Evolutionary conservation across 2,113 vertebrate genomes (phyloP).

Genomic region (Rattus norvegicus): GRCr8 NC_086019.1:10727501-10728000

Average conservation of each 20-base stretch:
- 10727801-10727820: neutral
- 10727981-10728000: neutral
- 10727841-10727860: neutral
- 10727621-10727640: neutral
- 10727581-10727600: neutral
- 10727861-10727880: neutral
- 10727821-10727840: neutral
- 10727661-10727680: constrained; percentile 15
- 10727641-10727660: neutral
- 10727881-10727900: neutral
- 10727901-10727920: neutral
- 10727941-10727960: neutral
- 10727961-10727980: constrained; percentile 24
- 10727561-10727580: neutral
- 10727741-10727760: neutral
- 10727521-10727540: neutral
- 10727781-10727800: neutral
- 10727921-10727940: neutral
- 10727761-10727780: neutral
- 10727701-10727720: neutral
- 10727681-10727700: neutral
- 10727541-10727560: constrained; percentile 13
- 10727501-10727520: neutral
- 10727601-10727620: neutral
- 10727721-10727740: neutral